Evolutionary conservation across 2,888 invertebrate genomes (phyloP).

Genomic region (Platycnemis pennipes): DNA sequence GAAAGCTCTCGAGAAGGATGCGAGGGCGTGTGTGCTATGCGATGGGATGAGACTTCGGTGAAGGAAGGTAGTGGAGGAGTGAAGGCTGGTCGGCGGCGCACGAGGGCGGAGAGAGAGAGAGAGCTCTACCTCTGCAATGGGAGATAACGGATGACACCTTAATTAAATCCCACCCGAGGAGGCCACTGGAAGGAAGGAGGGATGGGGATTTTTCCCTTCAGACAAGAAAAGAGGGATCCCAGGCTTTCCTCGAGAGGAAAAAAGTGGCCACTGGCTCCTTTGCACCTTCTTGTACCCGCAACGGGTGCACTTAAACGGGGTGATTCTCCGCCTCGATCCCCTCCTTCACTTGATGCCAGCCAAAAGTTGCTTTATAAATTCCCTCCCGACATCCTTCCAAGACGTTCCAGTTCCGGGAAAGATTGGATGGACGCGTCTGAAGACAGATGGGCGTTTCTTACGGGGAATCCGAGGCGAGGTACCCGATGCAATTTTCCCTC

Average conservation of each 20-base stretch:
- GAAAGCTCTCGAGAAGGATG: conserved; percentile 40
- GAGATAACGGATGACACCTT: conserved; percentile 64
- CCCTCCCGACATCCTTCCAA: background rate
- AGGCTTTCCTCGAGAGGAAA: background rate
- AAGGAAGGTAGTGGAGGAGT: background rate
- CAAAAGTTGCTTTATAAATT: background rate
- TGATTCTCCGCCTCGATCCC: background rate
- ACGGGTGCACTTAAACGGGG: background rate
- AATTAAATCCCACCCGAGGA: conserved; percentile 44
- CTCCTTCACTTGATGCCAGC: background rate
- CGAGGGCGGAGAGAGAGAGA: no score
- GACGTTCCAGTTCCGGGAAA: background rate
- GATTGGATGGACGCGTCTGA: background rate
- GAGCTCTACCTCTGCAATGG: background rate
- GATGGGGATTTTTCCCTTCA: background rate
- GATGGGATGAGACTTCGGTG: background rate
- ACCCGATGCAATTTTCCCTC: background rate
- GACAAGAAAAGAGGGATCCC: background rate
- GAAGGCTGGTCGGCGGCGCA: no score
- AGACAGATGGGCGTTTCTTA: background rate
- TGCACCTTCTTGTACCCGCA: background rate
- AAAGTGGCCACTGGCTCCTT: background rate
- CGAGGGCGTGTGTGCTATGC: conserved; percentile 19
- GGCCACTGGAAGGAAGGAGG: conserved; percentile 28
- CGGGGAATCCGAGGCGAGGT: background rate